Percentiles rank a stretch among this genome's conserved stretches.
phyloP scores from a whole-genome alignment of 2,888 invertebrate genomes.

The Atherix ibis region DNA sequence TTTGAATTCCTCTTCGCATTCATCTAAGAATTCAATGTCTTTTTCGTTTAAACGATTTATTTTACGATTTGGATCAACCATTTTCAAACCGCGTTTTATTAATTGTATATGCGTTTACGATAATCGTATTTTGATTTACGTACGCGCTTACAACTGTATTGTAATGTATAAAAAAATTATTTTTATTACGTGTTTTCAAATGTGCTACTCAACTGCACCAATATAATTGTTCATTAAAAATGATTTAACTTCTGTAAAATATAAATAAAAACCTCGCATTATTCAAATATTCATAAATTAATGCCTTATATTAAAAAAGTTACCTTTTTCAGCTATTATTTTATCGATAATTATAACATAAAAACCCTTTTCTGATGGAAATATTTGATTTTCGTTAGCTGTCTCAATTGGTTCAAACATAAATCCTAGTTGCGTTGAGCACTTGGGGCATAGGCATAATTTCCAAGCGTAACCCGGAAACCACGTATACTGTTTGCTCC shows the following conservation, averaged over 20 bases:
- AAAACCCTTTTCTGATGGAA: constrained; percentile 24
- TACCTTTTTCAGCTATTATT: constrained; percentile 27
- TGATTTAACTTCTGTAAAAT: constrained; percentile 6
- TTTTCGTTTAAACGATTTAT: constrained; percentile 37
- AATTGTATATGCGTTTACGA: no score
- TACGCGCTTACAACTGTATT: no score
- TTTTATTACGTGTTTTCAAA: not conserved
- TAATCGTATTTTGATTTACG: no score
- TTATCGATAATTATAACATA: constrained; percentile 23
- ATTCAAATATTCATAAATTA: not conserved
- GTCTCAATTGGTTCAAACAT: constrained; percentile 36
- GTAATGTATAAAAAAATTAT: no score
- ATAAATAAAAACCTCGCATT: constrained; percentile 1
- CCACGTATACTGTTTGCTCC: constrained; percentile 43
- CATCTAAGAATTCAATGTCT: constrained; percentile 41
- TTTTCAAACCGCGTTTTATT: no score
- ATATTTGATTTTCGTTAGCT: constrained; percentile 17
- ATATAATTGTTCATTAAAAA: constrained; percentile 4
- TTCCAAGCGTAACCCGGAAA: constrained; percentile 51
- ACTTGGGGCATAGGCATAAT: constrained; percentile 43
- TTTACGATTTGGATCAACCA: constrained; percentile 34
- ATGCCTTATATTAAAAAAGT: constrained; percentile 12
- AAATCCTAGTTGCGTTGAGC: constrained; percentile 46
- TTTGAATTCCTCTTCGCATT: constrained; percentile 46
- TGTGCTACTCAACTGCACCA: not conserved